Evolutionary conservation across 2,797 vertebrate species (phyloP), one percentile per base, ranked within the genome.

Genomic region (Sylvilagus floridanus): DNA sequence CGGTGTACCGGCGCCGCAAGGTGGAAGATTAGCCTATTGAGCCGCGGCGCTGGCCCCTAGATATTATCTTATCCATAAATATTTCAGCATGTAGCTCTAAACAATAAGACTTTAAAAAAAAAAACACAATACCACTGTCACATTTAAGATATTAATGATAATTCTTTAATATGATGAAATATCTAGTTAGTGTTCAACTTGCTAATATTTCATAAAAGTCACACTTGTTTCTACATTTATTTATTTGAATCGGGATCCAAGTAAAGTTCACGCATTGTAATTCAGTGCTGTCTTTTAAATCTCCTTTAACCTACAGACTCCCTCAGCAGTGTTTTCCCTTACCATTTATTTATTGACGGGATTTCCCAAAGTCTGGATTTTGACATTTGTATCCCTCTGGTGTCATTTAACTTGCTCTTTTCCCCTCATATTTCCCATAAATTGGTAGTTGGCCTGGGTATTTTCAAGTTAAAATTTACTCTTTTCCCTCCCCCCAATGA

Each of bases 221-320:
- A 57, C 85, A 68, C 35, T 82, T 94, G 26, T 52, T 90, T 65
- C 90, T 76, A 76, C 2, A 1, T 88, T 76, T 57, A 12, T 89
- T 89, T 68, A 65, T 94, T 87, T 93, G 77, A 88, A 73, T 78
- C 22, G 28, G 65, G 65, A 76, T 68, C 69, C 84, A 93, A 72
- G 75, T 52, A 72, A 88, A 84, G 60, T 73, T 76, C n/a, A 81
- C 76, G 84, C 19, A n/a, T 66, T 72, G 4, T 73, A 30, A 94
- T 84, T 91, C 66, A 50, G 90, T 90, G 42, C 14, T 85, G 11
- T 81, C 76, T 92, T 68, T 65, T 62, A 76, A n/a, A 47, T 86
- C 8, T 85, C 37, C 91, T 72, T 83, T 52, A 77, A 66, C 86
- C 32, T 84, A 32, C 11, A 26, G 37, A 78, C 78, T 95, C 19